Conservation (phyloP, 2,113 vertebrate genomes). For the Centrocercus urophasianus region DNA sequence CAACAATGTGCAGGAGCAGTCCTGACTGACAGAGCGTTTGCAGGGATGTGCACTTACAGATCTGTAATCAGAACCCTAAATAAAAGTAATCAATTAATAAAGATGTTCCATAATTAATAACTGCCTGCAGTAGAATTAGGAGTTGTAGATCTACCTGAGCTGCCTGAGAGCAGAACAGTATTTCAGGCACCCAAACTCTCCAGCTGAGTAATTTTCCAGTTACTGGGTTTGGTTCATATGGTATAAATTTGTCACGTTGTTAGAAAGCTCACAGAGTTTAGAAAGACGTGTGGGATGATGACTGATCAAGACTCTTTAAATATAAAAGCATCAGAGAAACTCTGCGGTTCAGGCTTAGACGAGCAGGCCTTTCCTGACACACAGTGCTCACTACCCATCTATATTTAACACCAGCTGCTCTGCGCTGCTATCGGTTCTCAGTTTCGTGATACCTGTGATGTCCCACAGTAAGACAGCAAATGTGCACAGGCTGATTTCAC, state of each 20-base stretch:
- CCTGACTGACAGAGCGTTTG: background rate
- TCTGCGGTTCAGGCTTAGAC: background rate
- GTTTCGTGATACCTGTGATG: background rate
- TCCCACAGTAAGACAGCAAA: background rate
- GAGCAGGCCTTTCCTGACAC: background rate
- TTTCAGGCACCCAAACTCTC: background rate
- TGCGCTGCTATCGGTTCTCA: background rate
- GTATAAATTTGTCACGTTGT: rapidly evolving
- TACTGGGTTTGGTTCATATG: background rate
- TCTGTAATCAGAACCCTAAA: background rate
- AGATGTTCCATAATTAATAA: background rate
- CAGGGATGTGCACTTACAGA: background rate
- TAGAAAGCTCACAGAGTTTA: background rate
- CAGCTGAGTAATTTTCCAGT: background rate
- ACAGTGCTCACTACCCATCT: background rate
- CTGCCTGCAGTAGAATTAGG: background rate
- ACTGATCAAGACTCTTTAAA: background rate
- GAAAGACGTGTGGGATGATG: background rate
- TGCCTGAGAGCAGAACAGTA: background rate
- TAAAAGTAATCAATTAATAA: background rate
- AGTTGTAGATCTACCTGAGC: background rate
- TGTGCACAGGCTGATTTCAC: background rate
- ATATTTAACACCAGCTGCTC: background rate
- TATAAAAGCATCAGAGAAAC: background rate
- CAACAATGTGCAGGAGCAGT: no score